Percentiles rank a stretch among this genome's conserved stretches.
These are phyloP conservation scores for Rafetus swinhoei DNA, from an alignment of 2,113 vertebrate species.

Conservation along the genomic window DNA sequence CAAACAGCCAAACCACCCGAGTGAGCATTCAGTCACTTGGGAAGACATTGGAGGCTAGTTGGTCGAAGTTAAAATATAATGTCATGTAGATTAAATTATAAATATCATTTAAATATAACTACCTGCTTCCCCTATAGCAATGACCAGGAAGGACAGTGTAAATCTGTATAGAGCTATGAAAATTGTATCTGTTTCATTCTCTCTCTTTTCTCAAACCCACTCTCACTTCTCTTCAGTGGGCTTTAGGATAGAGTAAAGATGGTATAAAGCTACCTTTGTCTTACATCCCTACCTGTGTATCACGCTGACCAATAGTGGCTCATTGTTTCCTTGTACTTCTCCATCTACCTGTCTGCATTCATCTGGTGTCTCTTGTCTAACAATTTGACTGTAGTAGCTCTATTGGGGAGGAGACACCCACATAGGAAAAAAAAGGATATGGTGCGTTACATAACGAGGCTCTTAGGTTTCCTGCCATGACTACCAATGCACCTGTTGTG, in stretches of 20 bases:
- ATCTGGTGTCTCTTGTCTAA: not conserved
- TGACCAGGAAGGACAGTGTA: not conserved
- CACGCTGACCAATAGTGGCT: not conserved
- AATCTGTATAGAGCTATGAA: not conserved
- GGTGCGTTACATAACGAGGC: no score
- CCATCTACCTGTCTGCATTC: not conserved
- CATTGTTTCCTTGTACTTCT: not conserved
- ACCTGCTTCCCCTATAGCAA: not conserved
- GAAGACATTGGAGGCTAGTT: no score
- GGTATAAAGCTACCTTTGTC: not conserved
- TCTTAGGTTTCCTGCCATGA: accelerated
- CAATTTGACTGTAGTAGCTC: not conserved
- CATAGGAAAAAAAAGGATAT: no score
- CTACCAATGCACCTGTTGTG: not conserved
- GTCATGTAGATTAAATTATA: no score
- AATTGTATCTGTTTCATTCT: not conserved
- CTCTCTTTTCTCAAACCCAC: not conserved
- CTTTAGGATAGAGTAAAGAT: not conserved
- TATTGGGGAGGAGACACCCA: not conserved
- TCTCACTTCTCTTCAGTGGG: not conserved
- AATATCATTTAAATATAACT: not conserved
- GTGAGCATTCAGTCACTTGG: no score
- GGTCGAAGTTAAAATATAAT: no score
- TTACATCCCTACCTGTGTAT: not conserved
- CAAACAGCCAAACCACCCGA: no score